Percentiles rank a stretch among this genome's conserved stretches.
phyloP scores from a whole-genome alignment of 2,113 vertebrate genomes.

The Leptosomus discolor region DNA sequence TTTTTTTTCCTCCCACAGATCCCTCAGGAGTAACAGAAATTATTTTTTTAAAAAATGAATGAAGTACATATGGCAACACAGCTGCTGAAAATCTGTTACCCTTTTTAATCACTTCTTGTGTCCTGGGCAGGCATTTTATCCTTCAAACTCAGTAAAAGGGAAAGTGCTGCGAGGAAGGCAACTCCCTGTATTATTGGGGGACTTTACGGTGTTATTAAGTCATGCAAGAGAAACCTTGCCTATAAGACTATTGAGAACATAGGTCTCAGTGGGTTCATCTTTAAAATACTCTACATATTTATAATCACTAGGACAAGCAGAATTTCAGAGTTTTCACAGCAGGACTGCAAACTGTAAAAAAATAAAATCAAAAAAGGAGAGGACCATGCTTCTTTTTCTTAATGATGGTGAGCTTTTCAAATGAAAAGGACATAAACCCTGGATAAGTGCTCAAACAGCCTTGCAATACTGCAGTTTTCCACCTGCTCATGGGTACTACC shows the following conservation, averaged over 20 bases:
- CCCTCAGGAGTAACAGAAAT: background rate
- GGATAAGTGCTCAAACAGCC: background rate
- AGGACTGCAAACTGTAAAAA: background rate
- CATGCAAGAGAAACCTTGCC: background rate
- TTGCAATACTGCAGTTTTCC: background rate
- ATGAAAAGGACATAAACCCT: background rate
- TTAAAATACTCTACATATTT: background rate
- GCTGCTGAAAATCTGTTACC: conserved; percentile 48
- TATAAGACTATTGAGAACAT: background rate
- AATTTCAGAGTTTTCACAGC: background rate
- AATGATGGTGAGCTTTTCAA: background rate
- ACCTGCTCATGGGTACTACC: background rate
- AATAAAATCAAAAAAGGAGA: background rate
- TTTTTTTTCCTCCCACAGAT: background rate
- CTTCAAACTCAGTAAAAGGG: background rate
- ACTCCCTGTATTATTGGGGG: background rate
- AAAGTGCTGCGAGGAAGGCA: background rate
- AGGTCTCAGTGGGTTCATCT: background rate
- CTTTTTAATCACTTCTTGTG: conserved; percentile 33
- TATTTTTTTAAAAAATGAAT: background rate
- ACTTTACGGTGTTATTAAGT: background rate
- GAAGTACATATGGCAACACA: conserved; percentile 51
- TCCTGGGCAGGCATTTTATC: background rate
- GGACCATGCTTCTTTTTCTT: background rate
- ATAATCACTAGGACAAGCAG: background rate